Conservation (phyloP, 2,888 invertebrate genomes). For the Temnothorax unifasciatus region DNA sequence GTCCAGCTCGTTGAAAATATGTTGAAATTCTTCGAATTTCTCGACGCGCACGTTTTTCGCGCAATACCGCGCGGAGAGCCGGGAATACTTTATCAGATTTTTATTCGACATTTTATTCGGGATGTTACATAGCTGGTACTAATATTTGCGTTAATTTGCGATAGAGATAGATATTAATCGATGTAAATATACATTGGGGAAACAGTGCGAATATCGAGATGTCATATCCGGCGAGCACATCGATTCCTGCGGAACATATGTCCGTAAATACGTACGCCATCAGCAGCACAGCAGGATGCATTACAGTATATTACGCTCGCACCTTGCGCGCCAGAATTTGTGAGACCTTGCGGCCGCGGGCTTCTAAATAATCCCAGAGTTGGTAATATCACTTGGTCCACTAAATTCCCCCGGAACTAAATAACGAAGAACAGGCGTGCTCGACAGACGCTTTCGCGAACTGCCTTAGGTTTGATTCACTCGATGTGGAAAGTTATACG, state of each 20-base stretch:
- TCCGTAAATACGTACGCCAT: conserved; percentile 56
- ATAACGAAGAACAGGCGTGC: conserved; percentile 57
- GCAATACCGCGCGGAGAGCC: not conserved
- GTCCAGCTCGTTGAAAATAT: conserved; percentile 19
- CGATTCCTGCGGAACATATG: conserved; percentile 53
- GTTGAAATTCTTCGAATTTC: not conserved
- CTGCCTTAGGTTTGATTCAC: conserved; percentile 49
- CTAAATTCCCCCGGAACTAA: conserved; percentile 70
- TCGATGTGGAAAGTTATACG: conserved; percentile 1
- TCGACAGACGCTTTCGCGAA: conserved; percentile 63
- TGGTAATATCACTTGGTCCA: conserved; percentile 75
- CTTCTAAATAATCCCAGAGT: conserved; percentile 75
- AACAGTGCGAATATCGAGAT: conserved; percentile 33
- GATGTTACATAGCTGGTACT: not conserved
- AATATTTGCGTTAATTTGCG: conserved; percentile 1
- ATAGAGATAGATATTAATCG: conserved; percentile 9
- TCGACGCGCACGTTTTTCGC: not conserved
- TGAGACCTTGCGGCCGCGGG: conserved; percentile 69
- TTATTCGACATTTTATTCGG: not conserved
- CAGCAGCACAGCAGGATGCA: not conserved
- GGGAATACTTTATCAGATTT: conserved; percentile 4
- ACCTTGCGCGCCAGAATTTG: conserved; percentile 67
- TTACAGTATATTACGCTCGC: conserved; percentile 32
- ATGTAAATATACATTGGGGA: not conserved
- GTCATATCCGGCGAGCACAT: conserved; percentile 49